phyloP scores from a whole-genome alignment of 2,888 invertebrate species.

The Folsomia manolachei region DNA sequence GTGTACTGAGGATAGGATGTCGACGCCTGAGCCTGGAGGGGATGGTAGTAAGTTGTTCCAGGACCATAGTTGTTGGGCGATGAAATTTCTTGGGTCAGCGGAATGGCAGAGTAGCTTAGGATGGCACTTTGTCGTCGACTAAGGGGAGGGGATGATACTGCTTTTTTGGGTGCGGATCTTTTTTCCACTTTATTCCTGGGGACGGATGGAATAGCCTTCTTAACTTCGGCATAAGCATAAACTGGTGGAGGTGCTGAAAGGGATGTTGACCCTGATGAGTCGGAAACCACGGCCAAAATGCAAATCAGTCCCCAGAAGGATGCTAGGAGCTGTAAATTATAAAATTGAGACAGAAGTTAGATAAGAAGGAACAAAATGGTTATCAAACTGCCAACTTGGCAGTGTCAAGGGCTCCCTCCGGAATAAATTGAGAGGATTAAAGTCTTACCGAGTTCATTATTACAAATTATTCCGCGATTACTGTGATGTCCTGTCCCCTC shows the following conservation, averaged over 20 bases:
- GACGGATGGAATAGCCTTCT: neutral
- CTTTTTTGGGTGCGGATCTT: neutral
- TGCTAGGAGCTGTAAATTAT: no score
- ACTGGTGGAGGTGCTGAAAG: neutral
- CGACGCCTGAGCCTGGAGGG: neutral
- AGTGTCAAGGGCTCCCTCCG: no score
- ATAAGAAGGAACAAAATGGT: no score
- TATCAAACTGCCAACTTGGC: no score
- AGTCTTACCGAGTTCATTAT: constrained; percentile 1
- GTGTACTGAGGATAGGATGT: neutral
- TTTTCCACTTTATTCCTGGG: no score
- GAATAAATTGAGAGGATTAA: no score
- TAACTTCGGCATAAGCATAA: neutral
- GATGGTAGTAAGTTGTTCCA: neutral
- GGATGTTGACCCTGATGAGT: neutral
- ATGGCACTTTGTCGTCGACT: neutral
- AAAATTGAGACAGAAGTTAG: no score
- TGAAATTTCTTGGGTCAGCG: neutral
- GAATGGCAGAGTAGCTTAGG: neutral
- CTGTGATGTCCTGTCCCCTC: no score
- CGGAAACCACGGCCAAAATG: neutral
- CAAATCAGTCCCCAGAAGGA: neutral
- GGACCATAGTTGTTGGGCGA: neutral
- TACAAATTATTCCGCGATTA: no score
- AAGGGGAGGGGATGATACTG: no score